A percentile compares a stretch with the other conserved stretches of the same genome.
phyloP scores from a whole-genome alignment of 2,888 invertebrate genomes.

The Caenorhabditis sp. region DNA sequence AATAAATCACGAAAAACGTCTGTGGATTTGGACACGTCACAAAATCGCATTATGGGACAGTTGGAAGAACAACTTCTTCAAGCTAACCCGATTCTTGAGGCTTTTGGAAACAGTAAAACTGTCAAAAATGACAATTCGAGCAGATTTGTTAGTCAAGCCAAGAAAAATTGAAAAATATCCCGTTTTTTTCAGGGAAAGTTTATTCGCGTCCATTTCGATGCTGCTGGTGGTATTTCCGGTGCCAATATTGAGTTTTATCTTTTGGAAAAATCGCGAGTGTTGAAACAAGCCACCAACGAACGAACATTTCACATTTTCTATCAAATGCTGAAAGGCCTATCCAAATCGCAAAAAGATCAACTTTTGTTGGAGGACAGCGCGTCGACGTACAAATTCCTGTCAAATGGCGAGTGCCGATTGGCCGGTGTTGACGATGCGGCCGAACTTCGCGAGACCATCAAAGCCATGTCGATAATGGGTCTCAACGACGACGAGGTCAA shows the following conservation, averaged over 20 bases:
- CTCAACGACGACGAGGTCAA: conserved; percentile 91
- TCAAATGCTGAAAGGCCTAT: conserved; percentile 90
- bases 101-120: conserved; percentile 99
- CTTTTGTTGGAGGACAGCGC: conserved; percentile 92
- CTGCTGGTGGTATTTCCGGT: conserved; percentile 97
- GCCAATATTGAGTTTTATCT: conserved; percentile 99
- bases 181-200: no score
- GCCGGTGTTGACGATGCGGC: conserved; percentile 88
- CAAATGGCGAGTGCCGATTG: conserved; percentile 82
- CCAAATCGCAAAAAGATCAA: conserved; percentile 70
- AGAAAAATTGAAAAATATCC: no score
- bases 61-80: conserved; percentile 97
- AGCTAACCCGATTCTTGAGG: conserved; percentile 98
- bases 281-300: conserved; percentile 95
- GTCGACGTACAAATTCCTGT: conserved; percentile 88
- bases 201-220: conserved; percentile 99
- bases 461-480: conserved; percentile 98
- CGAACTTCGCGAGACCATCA: conserved; percentile 90
- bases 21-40: conserved; percentile 42
- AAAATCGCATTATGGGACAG: conserved; percentile 78
- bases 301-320: conserved; percentile 99
- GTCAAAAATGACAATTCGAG: conserved; percentile 99
- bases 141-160: no score
- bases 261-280: conserved; percentile 96
- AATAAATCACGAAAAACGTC: conserved; percentile 20